phyloP scores from a whole-genome alignment of 2,113 vertebrate genomes.

The Pelvicachromis taeniatus region DNA sequence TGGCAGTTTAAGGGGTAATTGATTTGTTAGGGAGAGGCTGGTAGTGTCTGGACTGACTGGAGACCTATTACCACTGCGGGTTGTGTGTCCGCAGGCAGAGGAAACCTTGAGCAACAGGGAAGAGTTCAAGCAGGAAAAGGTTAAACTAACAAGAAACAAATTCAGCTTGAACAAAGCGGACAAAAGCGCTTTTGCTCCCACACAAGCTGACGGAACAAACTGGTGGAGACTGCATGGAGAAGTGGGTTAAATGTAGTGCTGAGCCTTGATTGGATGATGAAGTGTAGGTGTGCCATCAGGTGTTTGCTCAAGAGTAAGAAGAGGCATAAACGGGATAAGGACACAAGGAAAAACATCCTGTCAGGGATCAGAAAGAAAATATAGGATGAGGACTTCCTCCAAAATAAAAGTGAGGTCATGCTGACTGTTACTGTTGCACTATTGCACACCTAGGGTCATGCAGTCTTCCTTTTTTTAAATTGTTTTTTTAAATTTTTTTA shows the following conservation, averaged over 20 bases:
- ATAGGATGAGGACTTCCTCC: neutral
- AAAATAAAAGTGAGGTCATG: neutral
- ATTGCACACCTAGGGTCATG: neutral
- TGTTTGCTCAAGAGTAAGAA: neutral
- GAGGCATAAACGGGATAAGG: neutral
- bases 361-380: neutral
- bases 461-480: neutral
- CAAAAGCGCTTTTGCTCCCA: neutral
- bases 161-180: neutral
- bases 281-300: neutral
- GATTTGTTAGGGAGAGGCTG: neutral
- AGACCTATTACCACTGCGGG: neutral
- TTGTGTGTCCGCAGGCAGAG: rapidly evolving
- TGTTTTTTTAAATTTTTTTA: no score
- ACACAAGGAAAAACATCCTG: neutral
- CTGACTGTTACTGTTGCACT: neutral
- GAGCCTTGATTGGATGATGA: neutral
- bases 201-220: neutral
- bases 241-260: neutral
- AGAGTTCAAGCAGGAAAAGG: neutral
- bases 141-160: neutral
- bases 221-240: neutral
- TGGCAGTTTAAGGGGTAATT: neutral
- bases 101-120: neutral
- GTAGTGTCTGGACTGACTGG: neutral